Evolutionary conservation across 2,797 vertebrate genomes (phyloP), one percentile per base, ranked within the genome.

Genomic region (Choloepus didactylus): DNA sequence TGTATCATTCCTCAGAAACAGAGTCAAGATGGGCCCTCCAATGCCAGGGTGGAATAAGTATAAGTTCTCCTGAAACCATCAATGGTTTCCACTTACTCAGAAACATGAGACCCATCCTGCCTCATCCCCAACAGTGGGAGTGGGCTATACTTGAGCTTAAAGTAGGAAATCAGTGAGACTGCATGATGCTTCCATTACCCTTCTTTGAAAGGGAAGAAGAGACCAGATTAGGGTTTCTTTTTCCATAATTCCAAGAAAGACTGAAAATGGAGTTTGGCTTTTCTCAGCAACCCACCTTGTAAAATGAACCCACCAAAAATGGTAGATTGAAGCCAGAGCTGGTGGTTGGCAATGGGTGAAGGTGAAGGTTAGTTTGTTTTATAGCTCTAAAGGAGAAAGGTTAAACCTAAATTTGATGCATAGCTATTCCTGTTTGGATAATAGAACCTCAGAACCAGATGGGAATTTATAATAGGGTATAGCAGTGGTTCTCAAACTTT

Each of bases 51-150:
- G 15, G 59, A 35, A 49, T 7, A 49, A 92, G 60, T 1, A 2
- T 0, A 25, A 9, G 0, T 66, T 16, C 29, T 92, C 54, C 35
- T 83, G 35, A 94, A 92, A 46, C n/a, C 15, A 19, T 2, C 31
- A 59, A 51, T 82, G 18, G n/a, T 15, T 80, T 95, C 41, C 9
- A 21, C 87, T 44, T 16, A 94, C n/a, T 89, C 64, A 96, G 96
- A 97, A 84, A 83, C 87, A 56, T 16, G 41, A 92, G 21, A 51
- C 3, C 77, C 67, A 91, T 66, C 72, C 75, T 73, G 90, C 70
- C 87, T 75, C 21, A 56, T 93, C 84, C 67, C 25, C 87, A 95
- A 92, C 96, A 98, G 95, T 62, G 75, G 90, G 82, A 82, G 81
- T 46, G 92, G 94, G 94, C 88, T 86, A 94, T 92, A 88, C 73